Evolutionary conservation across 2,113 vertebrate genomes (phyloP).

Genomic region (Microcebus murinus): DNA sequence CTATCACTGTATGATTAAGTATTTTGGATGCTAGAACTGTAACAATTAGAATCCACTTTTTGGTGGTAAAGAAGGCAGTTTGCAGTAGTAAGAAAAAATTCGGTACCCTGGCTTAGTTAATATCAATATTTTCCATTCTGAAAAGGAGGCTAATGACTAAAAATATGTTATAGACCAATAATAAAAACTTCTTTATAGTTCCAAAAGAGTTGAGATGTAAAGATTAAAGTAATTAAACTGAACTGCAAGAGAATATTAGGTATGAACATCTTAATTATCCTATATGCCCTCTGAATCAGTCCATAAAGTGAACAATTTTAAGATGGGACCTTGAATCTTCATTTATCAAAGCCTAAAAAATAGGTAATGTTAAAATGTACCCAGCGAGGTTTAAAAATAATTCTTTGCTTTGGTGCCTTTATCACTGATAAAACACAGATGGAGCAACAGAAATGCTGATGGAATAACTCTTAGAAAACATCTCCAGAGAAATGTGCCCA

Average conservation of each 20-base stretch:
- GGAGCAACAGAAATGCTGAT: not conserved
- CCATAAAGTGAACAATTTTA: not conserved
- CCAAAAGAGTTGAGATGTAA: not conserved
- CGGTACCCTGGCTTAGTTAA: not conserved
- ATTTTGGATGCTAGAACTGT: not conserved
- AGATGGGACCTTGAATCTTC: not conserved
- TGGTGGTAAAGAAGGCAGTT: not conserved
- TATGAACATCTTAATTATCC: conserved; percentile 19
- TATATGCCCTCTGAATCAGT: not conserved
- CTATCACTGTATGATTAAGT: not conserved
- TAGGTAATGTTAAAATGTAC: not conserved
- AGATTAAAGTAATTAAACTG: conserved; percentile 30
- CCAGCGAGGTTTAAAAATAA: conserved; percentile 14
- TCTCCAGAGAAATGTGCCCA: not conserved
- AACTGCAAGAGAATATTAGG: not conserved
- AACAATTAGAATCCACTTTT: conserved; percentile 16
- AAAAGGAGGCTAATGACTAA: not conserved
- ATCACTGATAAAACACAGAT: not conserved
- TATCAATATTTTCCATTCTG: not conserved
- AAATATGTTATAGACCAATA: not conserved
- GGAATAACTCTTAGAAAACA: not conserved
- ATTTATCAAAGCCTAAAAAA: not conserved
- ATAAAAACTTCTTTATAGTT: not conserved
- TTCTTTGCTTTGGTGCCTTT: not conserved
- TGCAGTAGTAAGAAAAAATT: not conserved